A percentile compares a stretch with the other conserved stretches of the same genome.
Evolutionary conservation across 2,113 vertebrate genomes (phyloP).

Genomic region (Scartelaos histophorus): DNA sequence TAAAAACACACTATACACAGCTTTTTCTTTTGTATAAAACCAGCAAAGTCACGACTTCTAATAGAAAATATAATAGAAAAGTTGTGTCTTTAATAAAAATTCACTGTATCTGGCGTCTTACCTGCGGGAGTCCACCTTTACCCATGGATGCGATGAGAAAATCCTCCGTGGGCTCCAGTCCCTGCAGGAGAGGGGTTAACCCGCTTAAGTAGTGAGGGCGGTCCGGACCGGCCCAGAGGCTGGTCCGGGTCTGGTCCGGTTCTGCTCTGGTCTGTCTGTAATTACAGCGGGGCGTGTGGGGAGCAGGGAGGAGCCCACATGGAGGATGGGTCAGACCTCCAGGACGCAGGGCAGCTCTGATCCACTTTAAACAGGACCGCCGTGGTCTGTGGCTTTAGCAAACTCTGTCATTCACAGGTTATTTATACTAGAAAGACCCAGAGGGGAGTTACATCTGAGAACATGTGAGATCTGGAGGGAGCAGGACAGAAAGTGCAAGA

Average conservation of each 20-base stretch:
- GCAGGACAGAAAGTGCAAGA: neutral
- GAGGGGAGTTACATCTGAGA: slow-evolving; percentile 13
- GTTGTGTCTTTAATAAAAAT: neutral
- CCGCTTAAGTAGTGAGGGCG: slow-evolving; percentile 70
- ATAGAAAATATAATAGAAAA: too few species aligned
- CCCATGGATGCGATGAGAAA: slow-evolving; percentile 13
- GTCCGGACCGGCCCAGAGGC: slow-evolving; percentile 64
- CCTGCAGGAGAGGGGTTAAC: slow-evolving; percentile 46
- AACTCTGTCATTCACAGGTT: slow-evolving; percentile 75
- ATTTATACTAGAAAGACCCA: slow-evolving; percentile 64
- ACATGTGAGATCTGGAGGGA: slow-evolving; percentile 5
- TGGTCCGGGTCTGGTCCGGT: slow-evolving; percentile 63
- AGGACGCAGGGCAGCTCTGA: slow-evolving; percentile 33
- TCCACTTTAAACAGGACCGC: slow-evolving; percentile 73
- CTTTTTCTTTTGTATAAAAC: too few species aligned
- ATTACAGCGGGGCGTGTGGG: slow-evolving; percentile 75
- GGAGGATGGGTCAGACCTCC: slow-evolving; percentile 48
- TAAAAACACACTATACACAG: too few species aligned
- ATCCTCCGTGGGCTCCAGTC: slow-evolving; percentile 21
- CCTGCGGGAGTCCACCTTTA: slow-evolving; percentile 51
- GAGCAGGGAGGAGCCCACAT: slow-evolving; percentile 58
- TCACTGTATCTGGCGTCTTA: slow-evolving; percentile 29
- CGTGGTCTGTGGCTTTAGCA: slow-evolving; percentile 73
- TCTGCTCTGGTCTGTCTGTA: slow-evolving; percentile 55
- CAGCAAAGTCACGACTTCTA: too few species aligned